These are phyloP conservation scores for Drosophila subpulchrella DNA, from an alignment of 1,140 invertebrate species.

Conservation along the genomic window DNA sequence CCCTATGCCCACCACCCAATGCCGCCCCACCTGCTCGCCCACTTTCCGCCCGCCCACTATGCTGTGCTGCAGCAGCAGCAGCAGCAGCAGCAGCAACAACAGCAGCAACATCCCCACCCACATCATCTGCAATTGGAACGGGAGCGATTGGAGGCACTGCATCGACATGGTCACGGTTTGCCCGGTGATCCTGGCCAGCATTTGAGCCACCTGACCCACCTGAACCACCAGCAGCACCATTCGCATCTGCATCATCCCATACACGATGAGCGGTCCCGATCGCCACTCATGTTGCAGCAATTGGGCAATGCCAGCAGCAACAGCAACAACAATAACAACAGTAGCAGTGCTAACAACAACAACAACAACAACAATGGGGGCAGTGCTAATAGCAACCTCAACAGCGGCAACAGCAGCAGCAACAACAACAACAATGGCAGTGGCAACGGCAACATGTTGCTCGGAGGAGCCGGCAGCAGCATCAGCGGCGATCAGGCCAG, in stretches of 20 bases:
- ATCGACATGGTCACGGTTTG: constrained; percentile 38
- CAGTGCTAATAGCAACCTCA: constrained; percentile 28
- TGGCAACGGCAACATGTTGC: constrained; percentile 50
- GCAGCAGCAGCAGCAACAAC: constrained; percentile 43
- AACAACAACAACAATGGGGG: constrained; percentile 36
- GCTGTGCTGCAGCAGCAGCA: constrained; percentile 60
- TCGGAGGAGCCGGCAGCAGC: constrained; percentile 71
- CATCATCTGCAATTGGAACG: constrained; percentile 46
- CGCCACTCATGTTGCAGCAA: constrained; percentile 67
- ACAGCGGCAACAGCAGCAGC: constrained; percentile 15
- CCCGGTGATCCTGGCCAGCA: constrained; percentile 23
- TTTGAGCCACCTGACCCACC: constrained; percentile 9
- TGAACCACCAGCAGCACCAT: constrained; percentile 20
- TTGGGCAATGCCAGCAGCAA: constrained; percentile 30
- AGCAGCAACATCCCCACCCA: constrained; percentile 45
- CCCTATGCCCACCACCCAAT: constrained; percentile 53
- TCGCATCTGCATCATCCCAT: constrained; percentile 33
- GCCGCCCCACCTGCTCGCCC: constrained; percentile 60
- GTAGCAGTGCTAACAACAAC: constrained; percentile 19
- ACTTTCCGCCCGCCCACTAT: constrained; percentile 73
- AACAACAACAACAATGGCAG: constrained; percentile 42
- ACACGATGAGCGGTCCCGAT: constrained; percentile 76
- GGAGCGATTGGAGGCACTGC: constrained; percentile 44
- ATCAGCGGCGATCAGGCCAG: constrained; percentile 78
- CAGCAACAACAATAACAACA: constrained; percentile 33